phyloP scores from a whole-genome alignment of 2,888 invertebrate genomes.

The Cataglyphis livida region DNA sequence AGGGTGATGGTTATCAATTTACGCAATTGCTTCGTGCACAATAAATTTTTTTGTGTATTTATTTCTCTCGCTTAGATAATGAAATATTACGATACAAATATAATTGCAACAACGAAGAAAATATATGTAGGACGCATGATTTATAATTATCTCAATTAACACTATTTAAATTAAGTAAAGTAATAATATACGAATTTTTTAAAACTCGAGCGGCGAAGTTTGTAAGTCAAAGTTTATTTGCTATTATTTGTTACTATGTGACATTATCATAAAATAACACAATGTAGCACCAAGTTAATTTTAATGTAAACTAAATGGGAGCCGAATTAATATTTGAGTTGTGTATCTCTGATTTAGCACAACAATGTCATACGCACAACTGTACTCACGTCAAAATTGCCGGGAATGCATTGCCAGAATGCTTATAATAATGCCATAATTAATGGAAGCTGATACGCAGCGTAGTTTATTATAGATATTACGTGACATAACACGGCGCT shows the following conservation, averaged over 20 bases:
- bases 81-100: background rate
- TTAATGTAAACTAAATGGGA: slow-evolving; percentile 40
- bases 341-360: slow-evolving; percentile 30
- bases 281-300: slow-evolving; percentile 31
- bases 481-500: slow-evolving; percentile 33
- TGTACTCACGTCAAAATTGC: slow-evolving; percentile 34
- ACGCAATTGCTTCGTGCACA: background rate
- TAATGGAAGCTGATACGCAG: slow-evolving; percentile 46
- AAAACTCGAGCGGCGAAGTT: background rate
- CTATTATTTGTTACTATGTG: slow-evolving; percentile 12
- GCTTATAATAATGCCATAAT: slow-evolving; percentile 49
- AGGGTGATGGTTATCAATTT: slow-evolving; percentile 32
- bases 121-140: background rate
- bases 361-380: slow-evolving; percentile 12
- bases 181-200: slow-evolving; percentile 3
- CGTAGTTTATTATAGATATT: slow-evolving; percentile 54
- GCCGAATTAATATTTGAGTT: slow-evolving; percentile 49
- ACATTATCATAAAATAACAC: slow-evolving; percentile 47
- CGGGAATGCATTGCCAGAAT: slow-evolving; percentile 39
- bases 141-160: background rate
- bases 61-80: background rate
- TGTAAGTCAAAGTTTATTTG: slow-evolving; percentile 17
- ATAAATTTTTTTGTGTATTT: slow-evolving; percentile 11
- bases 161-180: background rate
- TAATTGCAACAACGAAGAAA: background rate